These are phyloP conservation scores for Falco columbarius DNA, from an alignment of 2,797 vertebrate genomes.

Conservation along the genomic window DNA sequence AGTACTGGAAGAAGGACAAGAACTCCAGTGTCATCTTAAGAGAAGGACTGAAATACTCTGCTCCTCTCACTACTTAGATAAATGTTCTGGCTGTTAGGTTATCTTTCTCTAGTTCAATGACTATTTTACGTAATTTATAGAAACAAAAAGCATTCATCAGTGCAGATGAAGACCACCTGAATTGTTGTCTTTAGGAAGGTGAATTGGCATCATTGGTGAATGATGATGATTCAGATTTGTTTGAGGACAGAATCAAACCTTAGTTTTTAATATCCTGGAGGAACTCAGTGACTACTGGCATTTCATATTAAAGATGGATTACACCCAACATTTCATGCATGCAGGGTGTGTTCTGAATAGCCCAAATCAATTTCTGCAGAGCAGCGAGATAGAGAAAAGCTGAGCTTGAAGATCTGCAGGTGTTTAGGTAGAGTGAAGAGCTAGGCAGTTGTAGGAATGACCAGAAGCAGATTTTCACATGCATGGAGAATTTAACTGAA, in stretches of 20 bases:
- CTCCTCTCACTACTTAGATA: background rate
- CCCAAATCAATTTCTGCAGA: background rate
- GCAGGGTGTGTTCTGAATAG: background rate
- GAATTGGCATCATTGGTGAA: background rate
- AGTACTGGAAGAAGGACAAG: background rate
- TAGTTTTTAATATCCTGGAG: background rate
- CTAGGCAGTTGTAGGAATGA: background rate
- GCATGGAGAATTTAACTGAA: background rate
- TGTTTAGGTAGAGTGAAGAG: background rate
- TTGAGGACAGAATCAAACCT: background rate
- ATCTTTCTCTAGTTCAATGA: background rate
- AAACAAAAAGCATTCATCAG: background rate
- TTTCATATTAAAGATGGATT: background rate
- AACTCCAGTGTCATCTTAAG: background rate
- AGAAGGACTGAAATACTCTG: background rate
- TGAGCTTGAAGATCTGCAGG: background rate
- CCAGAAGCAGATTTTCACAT: background rate
- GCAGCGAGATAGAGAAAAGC: background rate
- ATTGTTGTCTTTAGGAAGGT: background rate
- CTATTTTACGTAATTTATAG: background rate
- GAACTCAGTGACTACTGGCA: background rate
- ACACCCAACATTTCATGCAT: background rate
- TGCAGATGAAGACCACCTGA: background rate
- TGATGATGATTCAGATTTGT: background rate
- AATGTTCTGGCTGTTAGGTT: background rate